phyloP scores from a whole-genome alignment of 2,888 invertebrate genomes.

The Apamea sordens region DNA sequence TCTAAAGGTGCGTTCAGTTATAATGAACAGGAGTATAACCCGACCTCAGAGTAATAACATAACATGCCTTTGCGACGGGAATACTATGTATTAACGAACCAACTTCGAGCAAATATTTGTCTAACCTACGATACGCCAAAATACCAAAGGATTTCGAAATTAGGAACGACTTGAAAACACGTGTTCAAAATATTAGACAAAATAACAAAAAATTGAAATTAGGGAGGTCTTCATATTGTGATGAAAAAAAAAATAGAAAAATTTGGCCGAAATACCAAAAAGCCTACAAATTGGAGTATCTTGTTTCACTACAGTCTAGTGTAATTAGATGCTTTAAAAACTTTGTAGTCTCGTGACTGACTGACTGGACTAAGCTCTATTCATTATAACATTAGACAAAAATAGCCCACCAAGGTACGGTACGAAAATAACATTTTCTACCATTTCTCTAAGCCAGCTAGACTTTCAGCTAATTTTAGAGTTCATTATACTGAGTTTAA shows the following conservation, averaged over 20 bases:
- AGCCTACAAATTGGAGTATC: not conserved
- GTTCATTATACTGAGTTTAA: not conserved
- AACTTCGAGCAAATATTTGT: constrained; percentile 4
- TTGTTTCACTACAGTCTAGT: not conserved
- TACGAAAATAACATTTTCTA: not conserved
- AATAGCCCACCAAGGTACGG: not conserved
- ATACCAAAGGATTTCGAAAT: not conserved
- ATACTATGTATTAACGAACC: not conserved
- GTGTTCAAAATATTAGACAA: not conserved
- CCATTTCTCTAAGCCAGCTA: too few species aligned
- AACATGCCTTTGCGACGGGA: not conserved
- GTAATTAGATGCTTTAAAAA: not conserved
- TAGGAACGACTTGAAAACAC: too few species aligned
- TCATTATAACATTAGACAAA: not conserved
- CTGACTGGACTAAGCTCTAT: too few species aligned
- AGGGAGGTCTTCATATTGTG: too few species aligned
- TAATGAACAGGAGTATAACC: constrained; percentile 20
- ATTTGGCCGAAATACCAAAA: not conserved
- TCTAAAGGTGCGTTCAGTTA: constrained; percentile 27
- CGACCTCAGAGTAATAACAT: constrained; percentile 1
- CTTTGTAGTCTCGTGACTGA: not conserved
- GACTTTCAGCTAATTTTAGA: not conserved
- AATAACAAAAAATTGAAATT: not conserved
- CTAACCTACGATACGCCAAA: not conserved
- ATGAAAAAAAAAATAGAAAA: too few species aligned